Conservation (phyloP, 1,140 invertebrate genomes). For the Gonioctena quinquepunctata region DNA sequence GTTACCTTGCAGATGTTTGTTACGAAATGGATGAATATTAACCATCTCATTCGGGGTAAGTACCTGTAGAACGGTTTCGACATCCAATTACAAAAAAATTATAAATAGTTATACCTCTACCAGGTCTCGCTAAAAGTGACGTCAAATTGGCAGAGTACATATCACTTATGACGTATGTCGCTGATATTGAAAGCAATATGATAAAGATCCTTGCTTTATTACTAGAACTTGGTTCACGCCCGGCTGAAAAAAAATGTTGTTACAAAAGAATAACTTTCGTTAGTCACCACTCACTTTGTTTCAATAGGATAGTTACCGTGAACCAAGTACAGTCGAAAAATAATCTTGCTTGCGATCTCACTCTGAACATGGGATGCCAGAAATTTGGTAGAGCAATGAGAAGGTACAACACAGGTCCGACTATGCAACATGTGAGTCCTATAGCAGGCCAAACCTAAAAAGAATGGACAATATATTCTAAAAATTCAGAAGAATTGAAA, state of each 20-base stretch:
- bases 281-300: constrained; percentile 62
- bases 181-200: constrained; percentile 66
- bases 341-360: constrained; percentile 55
- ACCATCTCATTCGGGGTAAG: too few relatives aligned
- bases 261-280: background rate
- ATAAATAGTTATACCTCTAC: constrained; percentile 56
- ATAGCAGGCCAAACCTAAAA: constrained; percentile 66
- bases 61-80: too few relatives aligned
- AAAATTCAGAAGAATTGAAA: too few relatives aligned
- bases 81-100: too few relatives aligned
- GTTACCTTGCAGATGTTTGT: too few relatives aligned
- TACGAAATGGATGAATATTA: too few relatives aligned
- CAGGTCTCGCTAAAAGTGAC: constrained; percentile 68
- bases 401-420: constrained; percentile 62
- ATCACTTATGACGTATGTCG: constrained; percentile 73
- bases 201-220: constrained; percentile 65
- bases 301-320: constrained; percentile 66
- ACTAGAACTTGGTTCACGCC: constrained; percentile 61
- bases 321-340: constrained; percentile 70
- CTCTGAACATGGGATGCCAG: constrained; percentile 55
- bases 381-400: constrained; percentile 61
- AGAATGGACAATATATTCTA: background rate
- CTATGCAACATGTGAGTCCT: constrained; percentile 58
- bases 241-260: constrained; percentile 51
- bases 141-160: constrained; percentile 75